These are phyloP conservation scores for Lordiphosa stackelbergi DNA, from an alignment of 1,140 invertebrate genomes.

Conservation along the genomic window DNA sequence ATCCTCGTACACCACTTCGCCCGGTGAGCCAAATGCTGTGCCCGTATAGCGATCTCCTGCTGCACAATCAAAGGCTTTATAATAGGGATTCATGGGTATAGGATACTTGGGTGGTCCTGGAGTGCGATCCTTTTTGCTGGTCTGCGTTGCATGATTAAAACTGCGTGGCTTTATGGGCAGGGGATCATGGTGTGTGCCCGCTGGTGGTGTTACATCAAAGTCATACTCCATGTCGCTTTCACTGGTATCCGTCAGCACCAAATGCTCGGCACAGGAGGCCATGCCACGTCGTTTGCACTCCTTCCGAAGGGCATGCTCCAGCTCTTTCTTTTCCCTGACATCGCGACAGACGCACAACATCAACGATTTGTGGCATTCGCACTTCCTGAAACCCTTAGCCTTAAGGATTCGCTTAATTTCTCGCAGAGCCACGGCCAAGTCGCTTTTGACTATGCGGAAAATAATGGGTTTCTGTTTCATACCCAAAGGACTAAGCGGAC, in stretches of 20 bases:
- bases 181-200: slow-evolving; percentile 24
- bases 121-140: slow-evolving; percentile 23
- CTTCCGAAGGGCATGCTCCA: slow-evolving; percentile 38
- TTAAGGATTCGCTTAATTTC: slow-evolving; percentile 60
- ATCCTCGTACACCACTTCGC: slow-evolving; percentile 39
- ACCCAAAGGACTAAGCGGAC: slow-evolving; percentile 20
- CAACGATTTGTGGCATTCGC: slow-evolving; percentile 55
- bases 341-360: slow-evolving; percentile 57
- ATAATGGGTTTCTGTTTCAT: slow-evolving; percentile 47
- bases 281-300: slow-evolving; percentile 49
- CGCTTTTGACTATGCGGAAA: slow-evolving; percentile 65
- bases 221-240: slow-evolving; percentile 69
- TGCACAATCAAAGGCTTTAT: slow-evolving; percentile 39
- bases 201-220: slow-evolving; percentile 63
- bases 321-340: slow-evolving; percentile 39
- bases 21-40: slow-evolving; percentile 41
- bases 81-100: slow-evolving; percentile 15
- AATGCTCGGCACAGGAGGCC: slow-evolving; percentile 19
- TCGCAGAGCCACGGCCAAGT: slow-evolving; percentile 26
- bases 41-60: slow-evolving; percentile 38
- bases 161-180: slow-evolving; percentile 1
- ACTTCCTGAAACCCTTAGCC: slow-evolving; percentile 56
- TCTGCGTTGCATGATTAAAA: slow-evolving; percentile 51
- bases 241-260: slow-evolving; percentile 64
- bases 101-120: slow-evolving; percentile 36